Evolutionary conservation across 2,797 vertebrate species (phyloP), one percentile per base, ranked within the genome.

Genomic region (Acridotheres tristis): DNA sequence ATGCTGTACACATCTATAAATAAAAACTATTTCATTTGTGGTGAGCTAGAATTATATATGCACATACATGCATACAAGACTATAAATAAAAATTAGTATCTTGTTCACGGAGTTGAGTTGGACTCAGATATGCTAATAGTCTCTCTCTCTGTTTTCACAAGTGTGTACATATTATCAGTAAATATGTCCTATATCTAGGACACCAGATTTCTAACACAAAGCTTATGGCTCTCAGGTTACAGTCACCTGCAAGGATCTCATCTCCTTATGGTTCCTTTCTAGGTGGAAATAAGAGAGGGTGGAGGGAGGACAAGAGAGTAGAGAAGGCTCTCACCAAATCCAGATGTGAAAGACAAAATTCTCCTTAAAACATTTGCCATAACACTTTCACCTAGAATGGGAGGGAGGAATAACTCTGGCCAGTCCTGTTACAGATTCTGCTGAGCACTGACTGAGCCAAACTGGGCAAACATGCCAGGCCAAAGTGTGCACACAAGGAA

Each of bases 61-160:
- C 73, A 83, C 32, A 72, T 91, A 89, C 54, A 74, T 25, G 59
- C 23, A 84, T 66, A 32, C 71, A 86, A 85, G 40, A 79, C 58
- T 91, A 89, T 86, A 94, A 94, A 96, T 86, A 88, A 91, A 86
- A 93, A 88, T 50, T 17, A 83, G n/a, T 51, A 27, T 48, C 62
- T 66, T 72, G 26, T 69, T 94, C 82, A 62, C 1, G 2, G 58
- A 54, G 38, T 14, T 77, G 75, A 71, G 47, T 8, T 89, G 62
- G 51, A 58, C 66, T 90, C 69, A 54, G 43, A 55, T 54, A 75
- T 17, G 47, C 25, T 67, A 51, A 54, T 27, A 62, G 19, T 54
- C 4, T 50, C 48, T 32, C 50, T 48, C 29, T 51, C 55, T 58
- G 34, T 47, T 85, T 88, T 47, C 55, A 61, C 63, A 79, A n/a